These are phyloP conservation scores for Apteryx owenii DNA, from an alignment of 2,113 vertebrate genomes.

Conservation along the genomic window DNA sequence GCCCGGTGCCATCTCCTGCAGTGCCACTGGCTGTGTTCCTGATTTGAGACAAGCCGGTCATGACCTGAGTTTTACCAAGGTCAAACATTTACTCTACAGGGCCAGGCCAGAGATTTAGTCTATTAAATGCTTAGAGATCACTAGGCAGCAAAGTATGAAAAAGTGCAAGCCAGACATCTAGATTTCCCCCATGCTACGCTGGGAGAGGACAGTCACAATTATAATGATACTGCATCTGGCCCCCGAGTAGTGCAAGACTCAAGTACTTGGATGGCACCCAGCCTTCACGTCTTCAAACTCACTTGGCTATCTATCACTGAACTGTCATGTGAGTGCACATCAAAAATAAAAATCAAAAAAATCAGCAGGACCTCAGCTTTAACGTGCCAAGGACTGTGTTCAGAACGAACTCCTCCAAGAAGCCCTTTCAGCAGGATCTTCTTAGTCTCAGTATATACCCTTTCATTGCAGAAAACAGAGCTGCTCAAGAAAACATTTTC, in stretches of 20 bases:
- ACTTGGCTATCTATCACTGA: neutral
- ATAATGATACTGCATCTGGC: rapidly evolving
- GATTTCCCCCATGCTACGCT: neutral
- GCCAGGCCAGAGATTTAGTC: neutral
- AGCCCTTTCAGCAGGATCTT: neutral
- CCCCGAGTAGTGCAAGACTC: neutral
- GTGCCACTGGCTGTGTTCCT: neutral
- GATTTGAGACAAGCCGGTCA: neutral
- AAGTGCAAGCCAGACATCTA: neutral
- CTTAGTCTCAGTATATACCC: neutral
- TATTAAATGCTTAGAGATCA: neutral
- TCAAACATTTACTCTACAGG: neutral
- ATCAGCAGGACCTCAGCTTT: neutral
- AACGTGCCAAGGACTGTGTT: neutral
- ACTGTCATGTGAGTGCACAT: rapidly evolving
- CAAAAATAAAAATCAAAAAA: neutral
- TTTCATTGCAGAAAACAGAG: neutral
- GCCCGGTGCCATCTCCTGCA: neutral
- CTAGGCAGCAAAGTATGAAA: neutral
- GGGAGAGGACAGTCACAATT: neutral
- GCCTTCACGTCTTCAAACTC: neutral
- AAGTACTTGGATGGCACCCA: rapidly evolving
- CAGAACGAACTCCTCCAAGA: neutral
- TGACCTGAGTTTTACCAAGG: neutral
- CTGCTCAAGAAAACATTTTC: neutral